Evolutionary conservation across 2,113 vertebrate species (phyloP), one percentile per base, ranked within the genome.

Genomic region (human (Homo sapiens)): DNA sequence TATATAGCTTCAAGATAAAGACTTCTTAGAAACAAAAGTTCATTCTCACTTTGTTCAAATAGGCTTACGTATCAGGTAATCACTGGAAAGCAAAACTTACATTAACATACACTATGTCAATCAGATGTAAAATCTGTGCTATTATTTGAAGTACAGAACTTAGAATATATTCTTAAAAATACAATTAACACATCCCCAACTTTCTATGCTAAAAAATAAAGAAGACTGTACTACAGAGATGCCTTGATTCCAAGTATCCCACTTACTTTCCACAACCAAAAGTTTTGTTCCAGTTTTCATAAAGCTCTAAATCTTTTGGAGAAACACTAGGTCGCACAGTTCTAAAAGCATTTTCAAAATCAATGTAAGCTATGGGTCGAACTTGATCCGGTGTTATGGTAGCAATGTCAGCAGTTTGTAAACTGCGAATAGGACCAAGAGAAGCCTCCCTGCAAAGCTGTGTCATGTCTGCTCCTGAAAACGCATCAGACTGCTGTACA

Each of bases 401-500:
- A 43, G 99, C 96, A 0, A 99, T 99, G 97, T 99, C 99, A 14
- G 90, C 73, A 23, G 99, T 95, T 93, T 99, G 98, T 88, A 99
- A 99, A 55, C 99, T 99, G 90, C 99, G 99, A 78, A 99, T 99
- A 2, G 99, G 99, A 78, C 99, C 99, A 20, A 99, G 98, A 0
- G 99, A 99, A 3, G 99, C 99, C 97, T 99, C 99, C 17, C 99
- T 98, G 92, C 99, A 99, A 50, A 99, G 99, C 97, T 99, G 99
- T 0, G 99, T 99, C 99, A 99, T 99, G 86, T 99, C 99, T 1
- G 99, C 99, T 8, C 99, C 99, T 0, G 99, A 99, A 98, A 99
- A 99, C 0, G 99, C 99, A 2, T 99, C 97, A 0, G 99, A 99
- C 30, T 98, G 98, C 30, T 89, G 83, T 3, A 99, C 99, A 40